These are phyloP conservation scores for Phengaris arion DNA, from an alignment of 2,888 invertebrate species.

Conservation along the genomic window DNA sequence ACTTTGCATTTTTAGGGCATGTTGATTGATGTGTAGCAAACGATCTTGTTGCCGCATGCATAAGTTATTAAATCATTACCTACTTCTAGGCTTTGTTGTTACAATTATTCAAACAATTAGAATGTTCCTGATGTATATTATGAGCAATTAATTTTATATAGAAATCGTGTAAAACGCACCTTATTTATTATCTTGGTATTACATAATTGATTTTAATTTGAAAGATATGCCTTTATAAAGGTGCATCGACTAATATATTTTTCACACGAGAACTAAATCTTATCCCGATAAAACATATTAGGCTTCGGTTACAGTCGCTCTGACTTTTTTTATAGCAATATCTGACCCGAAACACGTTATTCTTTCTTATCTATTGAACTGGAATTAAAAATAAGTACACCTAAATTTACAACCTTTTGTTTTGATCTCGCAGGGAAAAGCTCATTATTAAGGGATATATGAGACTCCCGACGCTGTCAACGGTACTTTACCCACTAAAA, in stretches of 20 bases:
- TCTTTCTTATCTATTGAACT: no score
- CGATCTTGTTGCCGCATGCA: constrained; percentile 10
- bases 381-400: no score
- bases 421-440: no score
- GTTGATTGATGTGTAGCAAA: constrained; percentile 20
- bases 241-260: neutral
- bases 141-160: constrained; percentile 9
- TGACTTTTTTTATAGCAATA: no score
- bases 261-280: neutral
- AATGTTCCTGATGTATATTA: constrained; percentile 18
- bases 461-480: no score
- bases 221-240: neutral
- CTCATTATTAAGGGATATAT: no score
- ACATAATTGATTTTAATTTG: neutral
- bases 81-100: constrained; percentile 20
- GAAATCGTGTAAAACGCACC: constrained; percentile 14
- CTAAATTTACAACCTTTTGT: no score
- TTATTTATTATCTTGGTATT: neutral
- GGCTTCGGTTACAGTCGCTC: no score
- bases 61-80: constrained; percentile 24
- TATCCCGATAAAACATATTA: neutral
- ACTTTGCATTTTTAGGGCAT: constrained; percentile 10
- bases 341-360: no score
- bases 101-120: constrained; percentile 23
- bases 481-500: no score